These are phyloP conservation scores for Ypsolopha scabrella DNA, from an alignment of 2,888 invertebrate species.

Conservation along the genomic window DNA sequence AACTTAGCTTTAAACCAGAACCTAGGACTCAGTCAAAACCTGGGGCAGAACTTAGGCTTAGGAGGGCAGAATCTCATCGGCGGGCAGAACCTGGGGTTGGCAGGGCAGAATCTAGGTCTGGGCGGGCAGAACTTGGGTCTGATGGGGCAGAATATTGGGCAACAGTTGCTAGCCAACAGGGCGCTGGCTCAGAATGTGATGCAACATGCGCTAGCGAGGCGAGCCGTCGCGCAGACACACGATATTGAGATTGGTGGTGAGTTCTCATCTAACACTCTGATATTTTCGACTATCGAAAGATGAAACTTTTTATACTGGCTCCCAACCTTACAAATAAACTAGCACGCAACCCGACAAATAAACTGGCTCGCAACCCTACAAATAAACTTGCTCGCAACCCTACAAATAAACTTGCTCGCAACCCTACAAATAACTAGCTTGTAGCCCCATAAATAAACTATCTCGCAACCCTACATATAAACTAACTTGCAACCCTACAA, in stretches of 20 bases:
- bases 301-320: too few relatives aligned
- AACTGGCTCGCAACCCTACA: too few relatives aligned
- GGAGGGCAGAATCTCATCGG: slow-evolving; percentile 31
- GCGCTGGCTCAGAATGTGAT: slow-evolving; percentile 39
- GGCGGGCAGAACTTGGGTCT: slow-evolving; percentile 41
- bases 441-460: too few relatives aligned
- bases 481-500: too few relatives aligned
- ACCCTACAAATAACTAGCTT: too few relatives aligned
- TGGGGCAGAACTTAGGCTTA: slow-evolving; percentile 21
- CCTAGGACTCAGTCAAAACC: slow-evolving; percentile 37
- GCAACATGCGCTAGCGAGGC: slow-evolving; percentile 48
- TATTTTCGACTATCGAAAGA: too few relatives aligned
- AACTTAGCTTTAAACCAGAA: slow-evolving; percentile 46
- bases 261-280: not conserved
- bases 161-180: slow-evolving; percentile 41
- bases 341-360: too few relatives aligned
- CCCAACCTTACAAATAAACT: too few relatives aligned
- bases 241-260: slow-evolving; percentile 39
- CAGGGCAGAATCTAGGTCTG: slow-evolving; percentile 14
- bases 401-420: too few relatives aligned
- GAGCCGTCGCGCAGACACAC: slow-evolving; percentile 26
- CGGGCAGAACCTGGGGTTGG: slow-evolving; percentile 18
- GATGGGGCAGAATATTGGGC: slow-evolving; percentile 45
- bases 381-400: too few relatives aligned
- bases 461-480: too few relatives aligned